Base-by-base conservation (phyloP, 2,888 invertebrate species). In the Mesoligia furuncula region DNA sequence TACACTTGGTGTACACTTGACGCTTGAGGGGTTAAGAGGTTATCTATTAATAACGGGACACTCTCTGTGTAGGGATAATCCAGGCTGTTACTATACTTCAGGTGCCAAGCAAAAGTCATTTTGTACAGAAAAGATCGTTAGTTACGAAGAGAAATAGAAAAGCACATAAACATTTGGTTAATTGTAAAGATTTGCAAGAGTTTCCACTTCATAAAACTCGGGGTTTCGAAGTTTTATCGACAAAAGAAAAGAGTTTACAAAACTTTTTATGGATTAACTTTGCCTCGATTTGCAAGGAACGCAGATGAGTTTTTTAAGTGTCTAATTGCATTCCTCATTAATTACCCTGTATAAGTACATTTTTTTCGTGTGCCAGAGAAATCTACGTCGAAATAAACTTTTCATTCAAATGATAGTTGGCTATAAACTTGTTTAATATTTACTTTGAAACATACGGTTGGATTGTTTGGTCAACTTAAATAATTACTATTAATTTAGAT, bases 191-290 rank as follows among this genome's bases (percentile, higher is more conserved):
- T 83, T 75, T 80, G 74, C 75, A 80, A 85, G 80, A 75, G 76
- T 82, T 85, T 81, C 80, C 84, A 85, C 87, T 85, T 85, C 81
- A 87, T 83, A 87, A 83, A 86, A 85, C 83, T 81, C 72, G 39
- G 24, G 13, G 9, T 39, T 31, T 67, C 61, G 70, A 87, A 80
- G 48, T 79, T 82, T 39, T 62, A 79, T 80, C 81, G 65, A 80
- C 76, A 80, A 71, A 74, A 73, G 70, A 79, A 77, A 65, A 13
- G 31, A 81, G 80, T 64, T 81, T 39, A 73, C 61, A 20, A 64
- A 86, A 77, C 78, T 84, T 86, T 54, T 88, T 84, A 83, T 84
- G 80, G 64, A 66, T 51, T 36, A 87, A 88, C 75, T 85, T 88
- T 66, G 51, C 36, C 54, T 39, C 67, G 65, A 72, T 81, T 84